phyloP scores from a whole-genome alignment of 2,113 vertebrate species.

The Ceuthmochares aereus region DNA sequence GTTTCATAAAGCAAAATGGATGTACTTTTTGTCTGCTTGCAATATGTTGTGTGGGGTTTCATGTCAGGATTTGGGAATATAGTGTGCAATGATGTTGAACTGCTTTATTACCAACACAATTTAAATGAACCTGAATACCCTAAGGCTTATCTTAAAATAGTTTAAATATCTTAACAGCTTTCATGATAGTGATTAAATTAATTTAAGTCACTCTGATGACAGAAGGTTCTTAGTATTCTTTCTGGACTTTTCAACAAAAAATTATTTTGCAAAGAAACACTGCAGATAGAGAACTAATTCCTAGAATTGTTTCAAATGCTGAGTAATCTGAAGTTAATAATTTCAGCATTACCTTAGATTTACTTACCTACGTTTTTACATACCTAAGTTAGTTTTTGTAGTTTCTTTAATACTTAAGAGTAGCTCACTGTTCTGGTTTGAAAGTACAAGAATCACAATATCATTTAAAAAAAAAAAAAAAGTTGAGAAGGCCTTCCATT shows the following conservation, averaged over 20 bases:
- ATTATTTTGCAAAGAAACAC: neutral
- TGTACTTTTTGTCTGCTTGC: slow-evolving; percentile 1
- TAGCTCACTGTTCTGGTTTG: neutral
- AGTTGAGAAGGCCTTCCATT: neutral
- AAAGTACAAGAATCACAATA: neutral
- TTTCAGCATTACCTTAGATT: neutral
- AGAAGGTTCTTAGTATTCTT: neutral
- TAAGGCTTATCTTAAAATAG: slow-evolving; percentile 9
- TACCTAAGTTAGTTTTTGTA: neutral
- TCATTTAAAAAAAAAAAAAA: neutral
- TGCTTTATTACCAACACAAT: slow-evolving; percentile 26
- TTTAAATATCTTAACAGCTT: slow-evolving; percentile 14
- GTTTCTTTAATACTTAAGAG: neutral
- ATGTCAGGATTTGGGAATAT: neutral
- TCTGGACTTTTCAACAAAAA: neutral
- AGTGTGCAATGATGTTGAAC: slow-evolving; percentile 8
- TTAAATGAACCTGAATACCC: slow-evolving; percentile 36
- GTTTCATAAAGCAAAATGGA: neutral
- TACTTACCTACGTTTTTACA: neutral
- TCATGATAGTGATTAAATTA: slow-evolving; percentile 21
- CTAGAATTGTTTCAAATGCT: neutral
- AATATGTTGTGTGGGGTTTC: neutral
- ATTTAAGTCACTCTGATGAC: neutral
- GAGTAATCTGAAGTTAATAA: neutral
- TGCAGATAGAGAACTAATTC: neutral